Base-by-base conservation (phyloP, 1,140 invertebrate species). In the Oncopodura yosiiana region DNA sequence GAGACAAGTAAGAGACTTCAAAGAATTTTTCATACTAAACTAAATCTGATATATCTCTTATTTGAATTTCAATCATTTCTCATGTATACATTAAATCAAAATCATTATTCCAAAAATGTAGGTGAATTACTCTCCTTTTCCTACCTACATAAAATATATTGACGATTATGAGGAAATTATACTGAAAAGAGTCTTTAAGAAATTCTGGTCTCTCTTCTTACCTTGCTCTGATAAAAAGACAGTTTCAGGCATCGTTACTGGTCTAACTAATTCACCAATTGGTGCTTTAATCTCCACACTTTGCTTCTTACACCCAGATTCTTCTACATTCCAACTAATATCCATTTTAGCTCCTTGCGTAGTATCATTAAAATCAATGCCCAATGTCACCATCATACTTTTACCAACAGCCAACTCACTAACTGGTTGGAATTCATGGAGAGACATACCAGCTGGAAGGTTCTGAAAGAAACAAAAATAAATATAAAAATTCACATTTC, bases 311-410 rank as follows among this genome's bases (percentile, higher is more conserved):
- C 65, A 12, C 61, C 44, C 42, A 65, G 67, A 4, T 44, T 70
- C 68, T 55, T 73, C 48, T 19, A 66, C 68, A 77, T 77, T 24
- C 81, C 70, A 51, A 73, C 78, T 69, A 26, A 95, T 75, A 63
- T 87, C 82, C 70, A 95, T 85, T 38, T 79, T 78, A 4, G 87
- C 82, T 1, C 86, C 79, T 70, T 94, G 89, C 39, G 86, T 92
- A 3, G 87, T 89, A 69, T 97, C 94, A 61, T 90, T 92, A 69
- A 92, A 97, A 74, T 97, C 92, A 23, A 96, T 78, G 12, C 89
- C 91, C 58, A 95, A 69, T 0, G 82, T 81, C 1, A 78, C 77
- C 24, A 78, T 77, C 16, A 84, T 69, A 37, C 73, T 73, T 29
- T 75, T 73, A 43, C 77, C 78, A 1, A 77, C 72, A 21, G 73